phyloP scores from a whole-genome alignment of 2,113 vertebrate genomes.

The Acanthisitta chloris region DNA sequence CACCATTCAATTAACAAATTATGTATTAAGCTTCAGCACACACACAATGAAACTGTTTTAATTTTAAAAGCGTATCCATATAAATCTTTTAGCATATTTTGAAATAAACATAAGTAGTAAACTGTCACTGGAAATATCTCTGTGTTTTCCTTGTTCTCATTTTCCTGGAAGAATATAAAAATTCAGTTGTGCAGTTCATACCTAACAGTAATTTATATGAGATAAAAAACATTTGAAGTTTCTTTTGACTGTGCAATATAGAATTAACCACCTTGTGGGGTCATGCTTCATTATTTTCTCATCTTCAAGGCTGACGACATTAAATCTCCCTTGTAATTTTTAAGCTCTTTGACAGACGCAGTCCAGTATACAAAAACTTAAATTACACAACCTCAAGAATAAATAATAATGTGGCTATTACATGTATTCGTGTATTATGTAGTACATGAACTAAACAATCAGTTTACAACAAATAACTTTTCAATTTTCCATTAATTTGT shows the following conservation, averaged over 20 bases:
- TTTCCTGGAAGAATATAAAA: neutral
- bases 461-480: neutral
- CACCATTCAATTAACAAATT: neutral
- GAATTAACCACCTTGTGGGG: neutral
- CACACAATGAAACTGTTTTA: neutral
- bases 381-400: neutral
- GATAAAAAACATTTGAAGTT: neutral
- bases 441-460: neutral
- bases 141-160: neutral
- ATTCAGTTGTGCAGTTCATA: neutral
- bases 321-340: slow-evolving; percentile 15
- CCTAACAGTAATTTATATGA: neutral
- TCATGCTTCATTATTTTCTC: slow-evolving; percentile 11
- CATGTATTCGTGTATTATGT: neutral
- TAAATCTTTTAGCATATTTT: neutral
- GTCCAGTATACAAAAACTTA: neutral
- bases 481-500: neutral
- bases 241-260: neutral
- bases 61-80: neutral
- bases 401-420: neutral
- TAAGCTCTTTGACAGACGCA: neutral
- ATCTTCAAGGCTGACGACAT: slow-evolving; percentile 13
- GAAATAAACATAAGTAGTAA: neutral
- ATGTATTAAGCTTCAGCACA: neutral
- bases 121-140: neutral